A percentile compares a stretch with the other conserved stretches of the same genome.
Conservation (phyloP, 1,140 invertebrate species). For the Bemisia tabaci region DNA sequence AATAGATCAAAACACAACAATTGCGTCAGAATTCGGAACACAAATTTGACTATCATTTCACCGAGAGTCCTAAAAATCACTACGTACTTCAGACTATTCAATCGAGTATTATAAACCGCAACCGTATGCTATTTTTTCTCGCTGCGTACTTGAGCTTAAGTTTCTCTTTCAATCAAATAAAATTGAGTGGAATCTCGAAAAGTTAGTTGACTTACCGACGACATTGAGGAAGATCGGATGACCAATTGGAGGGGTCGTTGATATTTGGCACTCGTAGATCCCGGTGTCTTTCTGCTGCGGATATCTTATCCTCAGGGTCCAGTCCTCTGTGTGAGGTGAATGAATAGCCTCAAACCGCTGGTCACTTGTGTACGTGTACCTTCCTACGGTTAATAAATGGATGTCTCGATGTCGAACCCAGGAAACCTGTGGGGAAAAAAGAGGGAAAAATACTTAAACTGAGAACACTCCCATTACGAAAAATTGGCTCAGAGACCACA, state of each 20-base stretch:
- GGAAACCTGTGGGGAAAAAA: constrained; percentile 50
- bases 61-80: no score
- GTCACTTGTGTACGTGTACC: constrained; percentile 76
- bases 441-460: not conserved
- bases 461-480: no score
- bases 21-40: no score
- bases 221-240: constrained; percentile 60
- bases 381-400: constrained; percentile 66
- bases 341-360: constrained; percentile 65
- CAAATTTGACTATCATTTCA: no score
- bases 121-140: no score
- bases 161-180: not conserved
- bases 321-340: constrained; percentile 58
- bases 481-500: no score
- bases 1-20: no score
- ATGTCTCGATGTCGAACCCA: constrained; percentile 78
- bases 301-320: constrained; percentile 59
- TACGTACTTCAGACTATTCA: no score
- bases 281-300: constrained; percentile 64
- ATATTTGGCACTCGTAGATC: constrained; percentile 74
- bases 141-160: no score
- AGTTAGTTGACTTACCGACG: constrained; percentile 54
- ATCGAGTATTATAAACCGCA: no score
- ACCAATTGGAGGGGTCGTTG: constrained; percentile 68
- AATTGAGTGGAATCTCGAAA: not conserved